Evolutionary conservation across 1,140 invertebrate species (phyloP), one percentile per base, ranked within the genome.

Genomic region (Trichomalopsis sarcophagae): DNA sequence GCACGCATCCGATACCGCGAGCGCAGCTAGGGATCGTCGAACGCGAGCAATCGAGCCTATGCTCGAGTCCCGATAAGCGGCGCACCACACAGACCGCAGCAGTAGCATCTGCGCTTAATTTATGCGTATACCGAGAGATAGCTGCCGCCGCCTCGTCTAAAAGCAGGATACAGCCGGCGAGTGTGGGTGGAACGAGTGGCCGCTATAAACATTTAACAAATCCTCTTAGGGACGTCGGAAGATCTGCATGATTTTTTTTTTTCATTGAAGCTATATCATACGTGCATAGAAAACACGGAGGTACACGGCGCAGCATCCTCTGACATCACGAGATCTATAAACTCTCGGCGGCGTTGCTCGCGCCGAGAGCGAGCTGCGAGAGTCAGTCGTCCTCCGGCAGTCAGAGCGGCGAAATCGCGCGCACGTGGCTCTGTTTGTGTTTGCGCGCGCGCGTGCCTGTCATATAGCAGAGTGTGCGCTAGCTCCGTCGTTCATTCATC

Each of bases 21-120:
- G 17, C 17, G 17, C 40, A 62, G 27, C 27, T 27, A 27, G 21
- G 17, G 14, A n/a, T 62, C 14, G 55, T 62, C 55, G 55, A 62
- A 62, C 55, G 55, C 55, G 55, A 62, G 17, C 55, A 62, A 62
- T 50, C 47, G 47, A 13, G 47, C 27, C 1, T 27, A 27, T 27
- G 27, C 47, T 50, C 47, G 2, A n/a, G 55, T 62, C n/a, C 55
- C n/a, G 55, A 62, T 62, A 62, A 62, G 55, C 55, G 55, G 11
- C 47, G 10, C 13, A 50, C 44, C 2, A 50, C 2, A 50, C 3
- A 50, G 11, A 50, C 13, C 17, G 14, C 47, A 50, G 47, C 47
- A 50, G 47, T 17, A 50, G 47, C 36, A 47, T 77, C 75, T 55
- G 40, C 44, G 75, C 44, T 77, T 77, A 50, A 77, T 77, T 77